These are phyloP conservation scores for Limenitis arthemis DNA, from an alignment of 2,888 invertebrate genomes.

Conservation along the genomic window DNA sequence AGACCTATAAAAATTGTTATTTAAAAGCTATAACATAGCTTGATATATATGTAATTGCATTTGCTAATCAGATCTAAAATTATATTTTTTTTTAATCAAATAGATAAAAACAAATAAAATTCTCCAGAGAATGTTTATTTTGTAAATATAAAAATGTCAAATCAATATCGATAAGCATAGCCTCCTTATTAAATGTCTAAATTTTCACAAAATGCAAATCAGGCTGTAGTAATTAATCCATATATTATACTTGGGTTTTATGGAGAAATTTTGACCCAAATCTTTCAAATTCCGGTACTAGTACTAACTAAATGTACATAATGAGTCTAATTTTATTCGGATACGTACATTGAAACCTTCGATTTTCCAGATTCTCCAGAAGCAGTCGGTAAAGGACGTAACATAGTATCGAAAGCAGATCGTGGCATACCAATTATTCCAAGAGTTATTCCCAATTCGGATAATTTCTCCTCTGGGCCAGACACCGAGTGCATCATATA, in stretches of 20 bases:
- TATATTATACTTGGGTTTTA: background rate
- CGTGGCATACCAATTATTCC: slow-evolving; percentile 75
- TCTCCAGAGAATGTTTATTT: too few relatives aligned
- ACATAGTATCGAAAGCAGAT: slow-evolving; percentile 69
- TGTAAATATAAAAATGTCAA: too few relatives aligned
- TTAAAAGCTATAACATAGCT: background rate
- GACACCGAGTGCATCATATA: slow-evolving; percentile 69
- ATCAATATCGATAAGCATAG: too few relatives aligned
- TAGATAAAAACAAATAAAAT: too few relatives aligned
- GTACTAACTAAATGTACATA: slow-evolving; percentile 3
- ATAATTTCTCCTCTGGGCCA: slow-evolving; percentile 68
- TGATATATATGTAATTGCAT: too few relatives aligned
- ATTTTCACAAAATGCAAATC: too few relatives aligned
- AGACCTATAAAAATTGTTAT: slow-evolving; percentile 28
- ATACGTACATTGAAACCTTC: slow-evolving; percentile 39
- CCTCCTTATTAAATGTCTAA: too few relatives aligned
- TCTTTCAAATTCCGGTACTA: background rate
- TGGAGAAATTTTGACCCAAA: too few relatives aligned
- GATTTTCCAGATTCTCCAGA: slow-evolving; percentile 36
- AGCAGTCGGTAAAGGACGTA: slow-evolving; percentile 45
- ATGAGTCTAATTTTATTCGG: slow-evolving; percentile 18
- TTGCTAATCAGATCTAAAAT: too few relatives aligned
- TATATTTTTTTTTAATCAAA: too few relatives aligned
- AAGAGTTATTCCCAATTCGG: slow-evolving; percentile 53
- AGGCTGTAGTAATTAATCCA: too few relatives aligned